Evolutionary conservation across 2,113 vertebrate species (phyloP), one percentile per base, ranked within the genome.

Genomic region (Argyrosomus japonicus): DNA sequence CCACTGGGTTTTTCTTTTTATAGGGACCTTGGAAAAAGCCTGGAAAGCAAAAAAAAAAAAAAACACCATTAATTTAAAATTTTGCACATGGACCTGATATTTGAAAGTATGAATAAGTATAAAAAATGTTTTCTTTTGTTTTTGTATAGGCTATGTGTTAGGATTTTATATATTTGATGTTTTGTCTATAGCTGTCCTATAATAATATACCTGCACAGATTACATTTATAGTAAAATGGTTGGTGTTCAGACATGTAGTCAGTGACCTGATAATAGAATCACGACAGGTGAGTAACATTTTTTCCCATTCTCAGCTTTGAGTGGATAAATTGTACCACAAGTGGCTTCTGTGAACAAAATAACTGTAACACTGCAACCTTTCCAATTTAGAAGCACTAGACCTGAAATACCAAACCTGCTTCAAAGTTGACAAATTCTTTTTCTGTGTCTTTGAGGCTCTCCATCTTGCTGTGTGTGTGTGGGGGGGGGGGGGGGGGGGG

Each of bases 351-450:
- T 65, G 70, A 83, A 77, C 72, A 84, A 80, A 90, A 68, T 73
- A 76, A 75, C 62, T 68, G 62, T 60, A 89, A 82, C 57, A 69
- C 68, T 72, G 61, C 64, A 69, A 86, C 89, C 84, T 87, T 87
- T 88, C 50, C 75, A 86, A 86, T 90, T 79, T 87, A 83, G 65
- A 82, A 62, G 80, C 83, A 85, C 47, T 56, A 56, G 78, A 86
- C 79, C 87, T 86, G 87, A 90, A 91, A 87, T 82, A 83, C 79
- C 74, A 29, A 64, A 85, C 58, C 80, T 68, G 72, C 70, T 84
- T 80, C 51, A 76, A 83, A 86, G 72, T 69, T 85, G 73, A 84
- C 63, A 75, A 80, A 73, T 68, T 72, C 5, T 53, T 67, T 57
- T 7, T 36, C 27, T 50, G 68, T 84, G 68, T 84, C 73, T 87